Conservation (phyloP, 2,797 vertebrate species). For the Sebastes kiyomatsui region DNA sequence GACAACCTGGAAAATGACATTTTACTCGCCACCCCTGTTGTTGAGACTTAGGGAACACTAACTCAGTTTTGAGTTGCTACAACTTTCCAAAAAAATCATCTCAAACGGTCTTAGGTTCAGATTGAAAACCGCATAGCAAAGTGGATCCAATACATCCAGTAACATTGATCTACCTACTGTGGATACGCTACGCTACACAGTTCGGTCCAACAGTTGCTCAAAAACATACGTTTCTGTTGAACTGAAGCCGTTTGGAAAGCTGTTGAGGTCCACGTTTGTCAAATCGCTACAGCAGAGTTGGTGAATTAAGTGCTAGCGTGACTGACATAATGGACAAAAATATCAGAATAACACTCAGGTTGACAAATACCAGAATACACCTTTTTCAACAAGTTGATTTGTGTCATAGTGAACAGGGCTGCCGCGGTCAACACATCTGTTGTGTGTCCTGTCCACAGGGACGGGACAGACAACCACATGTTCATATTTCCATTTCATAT, state of each 20-base stretch:
- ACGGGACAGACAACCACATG: background rate
- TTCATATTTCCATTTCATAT: background rate
- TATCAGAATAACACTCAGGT: background rate
- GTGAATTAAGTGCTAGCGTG: background rate
- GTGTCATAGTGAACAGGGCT: conserved; percentile 40
- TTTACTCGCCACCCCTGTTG: background rate
- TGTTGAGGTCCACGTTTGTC: background rate
- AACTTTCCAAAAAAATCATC: background rate
- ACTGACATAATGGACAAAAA: background rate
- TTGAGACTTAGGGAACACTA: background rate
- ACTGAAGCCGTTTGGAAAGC: background rate
- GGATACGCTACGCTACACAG: background rate
- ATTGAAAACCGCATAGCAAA: background rate
- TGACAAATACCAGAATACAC: conserved; percentile 14
- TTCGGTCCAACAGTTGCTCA: background rate
- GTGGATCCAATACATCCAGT: background rate
- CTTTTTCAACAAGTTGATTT: background rate
- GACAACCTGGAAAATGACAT: background rate
- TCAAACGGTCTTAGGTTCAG: background rate
- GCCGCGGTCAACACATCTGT: background rate
- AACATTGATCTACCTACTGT: background rate
- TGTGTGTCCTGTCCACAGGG: background rate
- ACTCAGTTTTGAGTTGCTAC: background rate
- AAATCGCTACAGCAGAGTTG: background rate
- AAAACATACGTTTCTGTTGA: background rate